Base-by-base conservation (phyloP, 2,888 invertebrate species). In the Drosophila mayaguana region DNA sequence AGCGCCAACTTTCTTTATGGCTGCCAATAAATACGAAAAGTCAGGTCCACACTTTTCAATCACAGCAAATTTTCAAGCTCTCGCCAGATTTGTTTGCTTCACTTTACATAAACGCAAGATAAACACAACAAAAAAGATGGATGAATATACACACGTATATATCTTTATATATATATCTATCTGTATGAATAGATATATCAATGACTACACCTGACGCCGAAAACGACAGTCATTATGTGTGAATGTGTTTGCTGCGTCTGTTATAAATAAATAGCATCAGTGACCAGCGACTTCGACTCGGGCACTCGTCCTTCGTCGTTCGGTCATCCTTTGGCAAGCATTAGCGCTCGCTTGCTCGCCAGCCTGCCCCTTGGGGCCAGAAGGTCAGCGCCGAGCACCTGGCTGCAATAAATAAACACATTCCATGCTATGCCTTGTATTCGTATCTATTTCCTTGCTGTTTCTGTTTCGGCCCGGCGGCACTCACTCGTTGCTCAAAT, bases 201-300 rank as follows among this genome's bases (percentile, higher is more conserved):
- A 89, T 76, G 88, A 85, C 82, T 76, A 84, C 89, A 84, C 88
- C 84, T 84, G 84, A 60, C 63, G 59, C 55, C 66, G 55, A 66
- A 89, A 89, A 89, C 84, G 88, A 84, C 89, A 88, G 85, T 85
- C 89, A 84, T 84, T 84, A 84, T 81, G 69, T 81, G 84, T 73
- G 83, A 80, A 80, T 78, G 71, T 9, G 28, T 28, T 28, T 76
- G 56, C 57, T 34, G 50, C 59, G 43, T 74, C 51, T 38, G 34
- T 46, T 36, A 18, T 81, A 82, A 82, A 82, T 82, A 79, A 81
- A 82, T 79, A 75, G 73, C 80, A 36, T 20, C 53, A 36, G 53
- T 72, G 82, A 72, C 70, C 57, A 60, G 54, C 69, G 50, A 28
- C 63, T 50, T 45, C 61, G 32, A 6, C 65, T 50, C 45, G 66